Evolutionary conservation across 2,888 invertebrate species (phyloP).

Genomic region (Melinaea marsaeus): DNA sequence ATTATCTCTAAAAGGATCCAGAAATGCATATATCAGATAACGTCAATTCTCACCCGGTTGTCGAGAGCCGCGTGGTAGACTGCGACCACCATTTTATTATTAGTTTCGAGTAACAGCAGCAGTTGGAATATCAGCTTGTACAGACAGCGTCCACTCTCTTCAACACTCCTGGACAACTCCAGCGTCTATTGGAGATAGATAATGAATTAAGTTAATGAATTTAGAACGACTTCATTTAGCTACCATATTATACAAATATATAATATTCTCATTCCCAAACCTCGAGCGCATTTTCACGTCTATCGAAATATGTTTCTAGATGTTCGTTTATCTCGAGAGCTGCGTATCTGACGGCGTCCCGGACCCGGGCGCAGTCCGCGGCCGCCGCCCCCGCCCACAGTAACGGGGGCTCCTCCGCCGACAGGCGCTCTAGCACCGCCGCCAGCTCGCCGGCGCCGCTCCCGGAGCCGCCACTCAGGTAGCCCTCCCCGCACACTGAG

Average conservation of each 20-base stretch:
- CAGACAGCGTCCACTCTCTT: constrained; percentile 91
- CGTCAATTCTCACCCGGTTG: constrained; percentile 51
- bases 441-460: constrained; percentile 49
- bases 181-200: constrained; percentile 78
- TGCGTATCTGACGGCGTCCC: constrained; percentile 91
- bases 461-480: constrained; percentile 32
- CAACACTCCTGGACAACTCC: constrained; percentile 90
- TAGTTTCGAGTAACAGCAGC: constrained; percentile 90
- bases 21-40: too few relatives aligned
- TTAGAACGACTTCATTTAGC: too few relatives aligned
- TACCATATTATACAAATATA: neutral
- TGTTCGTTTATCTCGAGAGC: constrained; percentile 96
- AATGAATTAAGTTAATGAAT: neutral
- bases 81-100: constrained; percentile 88
- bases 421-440: constrained; percentile 80
- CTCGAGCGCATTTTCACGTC: constrained; percentile 92
- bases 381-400: constrained; percentile 89
- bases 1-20: too few relatives aligned
- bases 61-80: constrained; percentile 70
- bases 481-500: constrained; percentile 54
- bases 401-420: constrained; percentile 88
- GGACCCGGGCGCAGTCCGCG: constrained; percentile 83
- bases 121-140: constrained; percentile 95
- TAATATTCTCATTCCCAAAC: constrained; percentile 54
- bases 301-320: constrained; percentile 95